A percentile compares a stretch with the other conserved stretches of the same genome.
Evolutionary conservation across 1,140 invertebrate genomes (phyloP).

Genomic region (Hesperophylax magnus): DNA sequence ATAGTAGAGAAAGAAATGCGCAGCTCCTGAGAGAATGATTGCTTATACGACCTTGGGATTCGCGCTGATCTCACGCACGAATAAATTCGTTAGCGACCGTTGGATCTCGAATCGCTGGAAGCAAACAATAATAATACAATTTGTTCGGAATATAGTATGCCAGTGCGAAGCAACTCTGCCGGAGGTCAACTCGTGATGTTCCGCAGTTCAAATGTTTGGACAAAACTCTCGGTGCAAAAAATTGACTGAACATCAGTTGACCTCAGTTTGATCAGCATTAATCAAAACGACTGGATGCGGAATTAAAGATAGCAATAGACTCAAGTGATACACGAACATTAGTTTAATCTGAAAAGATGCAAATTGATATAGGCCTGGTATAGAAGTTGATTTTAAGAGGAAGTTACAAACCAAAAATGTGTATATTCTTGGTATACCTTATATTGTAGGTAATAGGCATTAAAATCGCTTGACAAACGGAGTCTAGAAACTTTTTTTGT

Average conservation of each 20-base stretch:
- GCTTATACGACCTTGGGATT: no score
- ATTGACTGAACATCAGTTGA: slow-evolving; percentile 1
- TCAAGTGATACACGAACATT: not conserved
- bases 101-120: not conserved
- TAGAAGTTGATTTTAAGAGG: no score
- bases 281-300: slow-evolving; percentile 23
- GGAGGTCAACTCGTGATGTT: slow-evolving; percentile 18
- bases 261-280: slow-evolving; percentile 6
- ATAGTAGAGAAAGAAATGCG: no score
- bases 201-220: slow-evolving; percentile 29
- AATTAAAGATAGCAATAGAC: slow-evolving; percentile 2
- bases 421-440: no score
- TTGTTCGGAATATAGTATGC: not conserved
- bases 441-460: no score
- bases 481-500: no score
- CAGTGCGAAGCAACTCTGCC: not conserved
- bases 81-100: slow-evolving; percentile 8
- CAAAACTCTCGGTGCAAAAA: slow-evolving; percentile 23
- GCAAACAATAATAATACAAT: no score
- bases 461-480: no score
- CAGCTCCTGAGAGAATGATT: no score
- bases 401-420: no score
- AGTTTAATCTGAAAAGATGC: no score
- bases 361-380: no score
- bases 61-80: not conserved